Percentiles rank a stretch among this genome's conserved stretches.
Evolutionary conservation across 2,113 vertebrate genomes (phyloP).

Genomic region (Coregonus clupeaformis): DNA sequence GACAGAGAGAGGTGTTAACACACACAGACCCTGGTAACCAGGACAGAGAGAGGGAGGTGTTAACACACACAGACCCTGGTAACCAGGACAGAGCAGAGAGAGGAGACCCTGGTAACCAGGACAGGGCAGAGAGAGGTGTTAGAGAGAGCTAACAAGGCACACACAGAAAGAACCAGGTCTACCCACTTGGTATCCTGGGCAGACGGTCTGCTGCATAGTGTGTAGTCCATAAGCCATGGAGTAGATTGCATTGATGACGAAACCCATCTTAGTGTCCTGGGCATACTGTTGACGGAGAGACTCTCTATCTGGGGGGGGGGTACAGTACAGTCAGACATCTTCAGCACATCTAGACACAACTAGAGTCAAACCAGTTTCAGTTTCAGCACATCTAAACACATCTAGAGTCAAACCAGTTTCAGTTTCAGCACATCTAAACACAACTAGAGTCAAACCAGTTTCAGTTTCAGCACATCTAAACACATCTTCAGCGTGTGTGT

Average conservation of each 20-base stretch:
- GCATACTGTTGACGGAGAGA: constrained; percentile 89
- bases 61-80: no score
- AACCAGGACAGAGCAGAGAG: no score
- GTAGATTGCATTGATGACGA: constrained; percentile 98
- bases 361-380: no score
- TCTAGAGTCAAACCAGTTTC: no score
- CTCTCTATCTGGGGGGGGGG: constrained; percentile 79
- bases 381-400: neutral
- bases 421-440: no score
- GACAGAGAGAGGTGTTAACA: no score
- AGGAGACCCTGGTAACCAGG: no score
- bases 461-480: neutral
- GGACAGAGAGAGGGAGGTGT: no score
- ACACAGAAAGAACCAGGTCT: neutral
- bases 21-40: no score
- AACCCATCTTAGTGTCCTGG: constrained; percentile 99
- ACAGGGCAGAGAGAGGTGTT: no score
- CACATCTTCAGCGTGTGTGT: neutral
- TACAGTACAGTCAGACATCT: neutral
- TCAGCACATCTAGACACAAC: neutral
- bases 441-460: no score
- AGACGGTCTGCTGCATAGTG: constrained; percentile 88
- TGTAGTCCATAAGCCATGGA: constrained; percentile 97
- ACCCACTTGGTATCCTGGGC: constrained; percentile 79
- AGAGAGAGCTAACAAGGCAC: neutral